Base-by-base conservation (phyloP, 2,888 invertebrate species). In the Osmoderma eremita region DNA sequence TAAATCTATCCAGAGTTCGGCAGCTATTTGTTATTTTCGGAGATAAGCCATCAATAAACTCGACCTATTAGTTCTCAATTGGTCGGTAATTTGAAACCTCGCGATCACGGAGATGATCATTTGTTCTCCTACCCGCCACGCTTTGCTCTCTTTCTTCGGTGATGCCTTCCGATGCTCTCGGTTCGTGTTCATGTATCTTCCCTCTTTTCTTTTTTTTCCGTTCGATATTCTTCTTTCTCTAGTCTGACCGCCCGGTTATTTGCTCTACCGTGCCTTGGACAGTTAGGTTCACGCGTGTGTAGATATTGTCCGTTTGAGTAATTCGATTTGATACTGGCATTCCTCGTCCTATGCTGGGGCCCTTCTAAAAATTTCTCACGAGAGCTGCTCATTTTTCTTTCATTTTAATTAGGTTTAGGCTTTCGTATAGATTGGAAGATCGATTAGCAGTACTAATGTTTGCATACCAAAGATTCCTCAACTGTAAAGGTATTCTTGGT, bases 11-110 rank as follows among this genome's bases (percentile, higher is more conserved):
- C 72, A 67, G 73, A 73, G 74, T 73, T 73, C 73, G 76, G 75
- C 76, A 78, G 78, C 81, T 80, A 81, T 81, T 80, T 82, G 81
- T 82, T 81, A 80, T 78, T 79, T 79, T 76, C 77, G 73, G 76
- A 76, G 79, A 78, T 78, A 77, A 74, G 72, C 73, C 76, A 76
- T 78, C 79, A 77, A 79, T 79, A 78, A 78, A 78, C 77, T 77
- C 74, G 76, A 76, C 76, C 80, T 81, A 80, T 81, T 81, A 80
- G 80, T 77, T 76, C 77, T 58, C 78, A 78, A 80, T 79, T 78
- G 79, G 79, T 78, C 75, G 78, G 79, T 80, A 80, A 80, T 79
- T 79, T 77, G 78, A 78, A 76, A 75, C 75, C 58, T 61, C 45
- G 58, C 58, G 58, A 61, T 61, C 58, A 61, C 53, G 38, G 53